Conservation (phyloP, 2,888 invertebrate species). For the Drosophila algonquin region DNA sequence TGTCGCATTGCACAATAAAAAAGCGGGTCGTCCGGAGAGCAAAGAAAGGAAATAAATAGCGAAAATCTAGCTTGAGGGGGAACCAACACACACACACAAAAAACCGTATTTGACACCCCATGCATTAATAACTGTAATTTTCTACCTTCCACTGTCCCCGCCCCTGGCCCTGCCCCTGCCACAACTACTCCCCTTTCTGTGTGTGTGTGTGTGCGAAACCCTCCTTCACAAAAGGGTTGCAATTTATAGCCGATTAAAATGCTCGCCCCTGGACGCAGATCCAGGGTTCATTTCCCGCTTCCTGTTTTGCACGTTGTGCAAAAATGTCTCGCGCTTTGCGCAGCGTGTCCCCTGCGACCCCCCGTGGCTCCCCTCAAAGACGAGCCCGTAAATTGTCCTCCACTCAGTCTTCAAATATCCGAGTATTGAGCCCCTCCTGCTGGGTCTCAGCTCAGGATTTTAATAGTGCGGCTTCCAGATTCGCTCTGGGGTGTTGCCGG, state of each 20-base stretch:
- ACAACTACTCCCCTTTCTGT: conserved; percentile 11
- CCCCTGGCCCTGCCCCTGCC: conserved; percentile 38
- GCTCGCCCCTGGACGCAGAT: conserved; percentile 42
- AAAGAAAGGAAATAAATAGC: conserved; percentile 29
- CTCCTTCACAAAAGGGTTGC: conserved; percentile 67
- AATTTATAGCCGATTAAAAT: conserved; percentile 76
- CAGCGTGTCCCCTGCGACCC: background rate
- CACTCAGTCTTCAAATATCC: conserved; percentile 33
- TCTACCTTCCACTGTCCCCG: conserved; percentile 48
- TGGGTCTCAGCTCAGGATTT: conserved; percentile 28
- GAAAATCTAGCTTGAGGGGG: conserved; percentile 1
- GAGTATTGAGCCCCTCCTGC: conserved; percentile 17
- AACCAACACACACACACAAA: conserved; percentile 8
- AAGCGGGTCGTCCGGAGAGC: conserved; percentile 31
- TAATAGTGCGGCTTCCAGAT: conserved; percentile 34
- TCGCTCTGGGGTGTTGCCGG: conserved; percentile 29
- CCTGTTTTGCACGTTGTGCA: conserved; percentile 55
- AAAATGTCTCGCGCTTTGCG: conserved; percentile 60
- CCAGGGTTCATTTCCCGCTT: conserved; percentile 20
- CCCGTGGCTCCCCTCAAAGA: conserved; percentile 31
- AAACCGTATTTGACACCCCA: conserved; percentile 66
- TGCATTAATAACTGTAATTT: conserved; percentile 77
- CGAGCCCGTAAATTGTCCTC: conserved; percentile 32
- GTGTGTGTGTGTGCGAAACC: background rate
- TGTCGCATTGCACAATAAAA: conserved; percentile 58